phyloP scores from a whole-genome alignment of 2,888 invertebrate species.

The Acrobasis consociella region DNA sequence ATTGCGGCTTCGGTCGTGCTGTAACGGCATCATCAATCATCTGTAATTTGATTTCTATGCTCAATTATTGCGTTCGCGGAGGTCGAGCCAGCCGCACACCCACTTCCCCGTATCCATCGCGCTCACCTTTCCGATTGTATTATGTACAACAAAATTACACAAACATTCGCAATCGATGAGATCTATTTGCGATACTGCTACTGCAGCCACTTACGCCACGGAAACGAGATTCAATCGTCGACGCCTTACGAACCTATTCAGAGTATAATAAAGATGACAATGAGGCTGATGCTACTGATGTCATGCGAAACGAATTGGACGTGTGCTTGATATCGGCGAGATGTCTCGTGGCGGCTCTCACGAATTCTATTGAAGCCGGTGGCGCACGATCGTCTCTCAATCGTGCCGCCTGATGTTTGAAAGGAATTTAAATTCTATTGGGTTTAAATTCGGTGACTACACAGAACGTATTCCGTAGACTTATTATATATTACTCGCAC shows the following conservation, averaged over 20 bases:
- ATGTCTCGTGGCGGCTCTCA: slow-evolving; percentile 53
- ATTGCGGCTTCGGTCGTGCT: slow-evolving; percentile 76
- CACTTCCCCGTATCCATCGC: slow-evolving; percentile 56
- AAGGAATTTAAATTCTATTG: slow-evolving; percentile 48
- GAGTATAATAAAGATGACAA: slow-evolving; percentile 27
- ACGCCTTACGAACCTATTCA: slow-evolving; percentile 24
- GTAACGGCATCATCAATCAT: slow-evolving; percentile 82
- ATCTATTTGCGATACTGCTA: slow-evolving; percentile 25
- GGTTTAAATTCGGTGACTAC: slow-evolving; percentile 43
- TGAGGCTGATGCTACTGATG: slow-evolving; percentile 30
- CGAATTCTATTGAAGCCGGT: slow-evolving; percentile 51
- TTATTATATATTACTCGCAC: slow-evolving; percentile 34
- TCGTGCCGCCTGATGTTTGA: slow-evolving; percentile 48
- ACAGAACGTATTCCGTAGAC: slow-evolving; percentile 37
- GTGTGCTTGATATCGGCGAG: slow-evolving; percentile 37
- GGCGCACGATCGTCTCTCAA: slow-evolving; percentile 47
- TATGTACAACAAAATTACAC: slow-evolving; percentile 40
- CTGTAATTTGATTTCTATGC: slow-evolving; percentile 83
- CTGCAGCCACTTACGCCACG: slow-evolving; percentile 17
- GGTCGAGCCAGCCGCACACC: slow-evolving; percentile 68
- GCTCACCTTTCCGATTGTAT: slow-evolving; percentile 48
- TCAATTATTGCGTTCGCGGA: slow-evolving; percentile 81
- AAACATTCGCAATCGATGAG: slow-evolving; percentile 38
- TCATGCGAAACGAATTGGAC: slow-evolving; percentile 32
- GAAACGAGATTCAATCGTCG: slow-evolving; percentile 27